Evolutionary conservation across 1,140 invertebrate species (phyloP).

Genomic region (Cheumatopsyche charites): DNA sequence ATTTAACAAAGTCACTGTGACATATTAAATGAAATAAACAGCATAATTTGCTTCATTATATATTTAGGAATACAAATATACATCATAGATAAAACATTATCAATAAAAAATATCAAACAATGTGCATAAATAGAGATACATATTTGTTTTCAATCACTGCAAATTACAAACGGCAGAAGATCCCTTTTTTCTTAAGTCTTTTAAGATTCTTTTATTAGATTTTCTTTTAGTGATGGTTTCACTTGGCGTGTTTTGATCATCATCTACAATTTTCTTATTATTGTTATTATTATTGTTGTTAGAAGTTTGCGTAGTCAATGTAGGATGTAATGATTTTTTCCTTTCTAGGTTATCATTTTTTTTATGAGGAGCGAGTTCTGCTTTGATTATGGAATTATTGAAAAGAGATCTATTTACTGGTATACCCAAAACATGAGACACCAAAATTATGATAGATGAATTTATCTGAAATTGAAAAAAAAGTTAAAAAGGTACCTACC

Average conservation of each 20-base stretch:
- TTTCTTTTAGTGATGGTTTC: slow-evolving; percentile 30
- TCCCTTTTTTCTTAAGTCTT: slow-evolving; percentile 54
- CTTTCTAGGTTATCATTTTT: slow-evolving; percentile 20
- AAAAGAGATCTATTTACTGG: slow-evolving; percentile 48
- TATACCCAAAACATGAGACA: slow-evolving; percentile 52
- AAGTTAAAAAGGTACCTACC: background rate
- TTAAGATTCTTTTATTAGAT: slow-evolving; percentile 54
- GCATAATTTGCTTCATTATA: background rate
- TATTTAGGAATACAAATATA: background rate
- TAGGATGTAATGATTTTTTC: slow-evolving; percentile 31
- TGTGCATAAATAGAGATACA: background rate
- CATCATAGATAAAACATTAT: background rate
- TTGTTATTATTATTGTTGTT: background rate
- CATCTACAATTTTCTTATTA: slow-evolving; percentile 25
- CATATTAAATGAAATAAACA: background rate
- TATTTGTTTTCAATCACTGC: slow-evolving; percentile 50
- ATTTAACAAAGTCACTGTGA: too few relatives aligned
- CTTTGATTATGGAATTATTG: slow-evolving; percentile 42
- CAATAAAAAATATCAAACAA: background rate
- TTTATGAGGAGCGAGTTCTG: slow-evolving; percentile 37
- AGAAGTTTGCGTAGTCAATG: background rate
- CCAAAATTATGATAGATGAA: slow-evolving; percentile 54
- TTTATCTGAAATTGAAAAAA: slow-evolving; percentile 55
- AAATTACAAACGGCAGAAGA: slow-evolving; percentile 57
- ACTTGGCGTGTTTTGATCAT: background rate